These are phyloP conservation scores for Artibeus jamaicensis DNA, from an alignment of 2,797 vertebrate species.

Conservation along the genomic window DNA sequence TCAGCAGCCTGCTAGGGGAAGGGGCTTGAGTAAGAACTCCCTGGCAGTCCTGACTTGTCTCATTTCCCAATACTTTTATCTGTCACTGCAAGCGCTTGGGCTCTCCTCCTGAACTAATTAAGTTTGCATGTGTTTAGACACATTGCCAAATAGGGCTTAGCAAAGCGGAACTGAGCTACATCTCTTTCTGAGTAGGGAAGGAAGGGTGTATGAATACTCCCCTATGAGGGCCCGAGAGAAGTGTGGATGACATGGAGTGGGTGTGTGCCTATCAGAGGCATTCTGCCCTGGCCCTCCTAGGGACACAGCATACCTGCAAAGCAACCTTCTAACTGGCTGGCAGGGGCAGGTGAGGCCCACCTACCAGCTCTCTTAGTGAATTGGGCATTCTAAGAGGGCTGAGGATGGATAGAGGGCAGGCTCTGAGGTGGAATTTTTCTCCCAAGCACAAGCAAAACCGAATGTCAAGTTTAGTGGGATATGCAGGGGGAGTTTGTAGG, in stretches of 20 bases:
- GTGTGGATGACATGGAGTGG: not conserved
- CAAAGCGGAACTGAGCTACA: conserved; percentile 86
- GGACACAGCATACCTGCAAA: not conserved
- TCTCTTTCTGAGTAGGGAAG: conserved; percentile 83
- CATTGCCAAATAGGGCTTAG: conserved; percentile 88
- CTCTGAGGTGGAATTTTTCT: conserved; percentile 18
- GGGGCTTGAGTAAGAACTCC: conserved; percentile 80
- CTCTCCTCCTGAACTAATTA: conserved; percentile 86
- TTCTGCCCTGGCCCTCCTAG: not conserved
- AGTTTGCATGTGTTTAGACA: conserved; percentile 87
- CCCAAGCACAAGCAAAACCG: not conserved
- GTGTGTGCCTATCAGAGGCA: not conserved
- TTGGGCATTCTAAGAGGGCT: not conserved
- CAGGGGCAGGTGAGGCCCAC: not conserved
- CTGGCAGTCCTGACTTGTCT: conserved; percentile 85
- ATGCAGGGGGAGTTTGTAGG: not conserved
- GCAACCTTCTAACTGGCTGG: conserved; percentile 9
- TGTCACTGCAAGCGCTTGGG: conserved; percentile 81
- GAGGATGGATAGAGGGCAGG: not conserved
- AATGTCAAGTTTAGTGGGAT: conserved; percentile 18
- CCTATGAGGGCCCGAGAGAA: conserved; percentile 8
- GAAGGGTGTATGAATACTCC: conserved; percentile 60
- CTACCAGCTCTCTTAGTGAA: not conserved
- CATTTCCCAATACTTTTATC: conserved; percentile 86
- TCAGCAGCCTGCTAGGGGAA: conserved; percentile 79